Base-by-base conservation (phyloP, 2,888 invertebrate species). In the Drosophila differens region DNA sequence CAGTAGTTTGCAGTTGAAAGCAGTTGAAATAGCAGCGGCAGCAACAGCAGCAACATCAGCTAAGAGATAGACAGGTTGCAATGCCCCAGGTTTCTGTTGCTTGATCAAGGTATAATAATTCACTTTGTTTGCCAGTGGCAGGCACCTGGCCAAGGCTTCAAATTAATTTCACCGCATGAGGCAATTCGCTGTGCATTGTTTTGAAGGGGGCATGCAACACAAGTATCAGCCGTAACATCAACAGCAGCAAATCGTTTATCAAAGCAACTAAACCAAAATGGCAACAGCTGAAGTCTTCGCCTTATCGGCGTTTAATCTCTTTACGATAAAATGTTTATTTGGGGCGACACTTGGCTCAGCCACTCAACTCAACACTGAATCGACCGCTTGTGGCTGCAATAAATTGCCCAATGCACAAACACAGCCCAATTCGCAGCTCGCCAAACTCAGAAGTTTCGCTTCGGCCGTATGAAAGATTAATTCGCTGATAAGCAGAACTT, bases 311-410 rank as follows among this genome's bases (percentile, higher is more conserved):
- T 80, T 80, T 87, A 90, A 90, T 90, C 91, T 89, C 78, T 89
- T 91, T 89, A 87, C 91, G 87, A 87, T 85, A 83, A 87, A 90
- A 91, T 90, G 85, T 84, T 91, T 90, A 90, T 82, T 78, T 76
- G 75, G 74, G 67, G 67, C 82, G 81, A 83, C 86, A 88, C 47
- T 66, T 55, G 74, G 54, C 58, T 54, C 51, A 77, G 55, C 62
- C 68, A 53, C 35, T 51, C 64, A 59, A 44, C 54, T 35, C 41
- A 39, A 39, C n/a, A 52, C 58, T 37, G 47, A 51, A 25, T 57
- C 58, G 60, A 41, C 58, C 52, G 67, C 74, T 76, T 70, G 80
- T 74, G 82, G 80, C 65, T 89, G 79, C 88, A 82, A 89, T 86
- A 83, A 86, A 90, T 88, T 83, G 78, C 60, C 60, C 72, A 79